Evolutionary conservation across 2,113 vertebrate genomes (phyloP).

Genomic region (Cairina moschata): DNA sequence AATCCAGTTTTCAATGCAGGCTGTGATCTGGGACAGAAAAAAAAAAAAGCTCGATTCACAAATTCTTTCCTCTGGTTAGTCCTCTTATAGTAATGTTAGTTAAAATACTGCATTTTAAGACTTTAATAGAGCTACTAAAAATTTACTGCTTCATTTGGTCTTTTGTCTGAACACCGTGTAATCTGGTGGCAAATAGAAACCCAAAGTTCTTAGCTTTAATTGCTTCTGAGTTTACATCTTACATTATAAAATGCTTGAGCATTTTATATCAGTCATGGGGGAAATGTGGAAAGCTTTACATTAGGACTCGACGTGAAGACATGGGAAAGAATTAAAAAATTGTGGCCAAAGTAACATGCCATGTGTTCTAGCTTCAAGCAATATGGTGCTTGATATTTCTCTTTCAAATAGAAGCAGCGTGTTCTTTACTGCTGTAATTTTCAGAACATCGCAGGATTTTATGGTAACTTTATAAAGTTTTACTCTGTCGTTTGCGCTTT

Average conservation of each 20-base stretch:
- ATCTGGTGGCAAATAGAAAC: neutral
- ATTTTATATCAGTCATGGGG: neutral
- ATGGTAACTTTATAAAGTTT: neutral
- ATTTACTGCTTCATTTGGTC: neutral
- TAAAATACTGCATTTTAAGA: neutral
- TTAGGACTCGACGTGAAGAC: neutral
- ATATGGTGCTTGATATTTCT: neutral
- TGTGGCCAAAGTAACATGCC: neutral
- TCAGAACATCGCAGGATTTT: neutral
- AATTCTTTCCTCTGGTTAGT: neutral
- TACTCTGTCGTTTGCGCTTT: neutral
- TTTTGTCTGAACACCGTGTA: neutral
- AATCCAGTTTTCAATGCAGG: neutral
- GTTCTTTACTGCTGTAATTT: neutral
- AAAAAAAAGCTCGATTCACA: neutral
- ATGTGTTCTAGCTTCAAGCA: neutral
- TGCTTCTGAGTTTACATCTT: neutral
- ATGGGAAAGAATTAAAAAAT: neutral
- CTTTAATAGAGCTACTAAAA: neutral
- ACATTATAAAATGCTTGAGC: neutral
- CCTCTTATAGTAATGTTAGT: neutral
- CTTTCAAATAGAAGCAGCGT: neutral
- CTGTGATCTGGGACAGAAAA: neutral
- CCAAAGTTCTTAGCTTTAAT: neutral
- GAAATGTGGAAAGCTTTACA: neutral